Base-by-base conservation (phyloP, 1,140 invertebrate genomes). In the Eupeodes corollae region DNA sequence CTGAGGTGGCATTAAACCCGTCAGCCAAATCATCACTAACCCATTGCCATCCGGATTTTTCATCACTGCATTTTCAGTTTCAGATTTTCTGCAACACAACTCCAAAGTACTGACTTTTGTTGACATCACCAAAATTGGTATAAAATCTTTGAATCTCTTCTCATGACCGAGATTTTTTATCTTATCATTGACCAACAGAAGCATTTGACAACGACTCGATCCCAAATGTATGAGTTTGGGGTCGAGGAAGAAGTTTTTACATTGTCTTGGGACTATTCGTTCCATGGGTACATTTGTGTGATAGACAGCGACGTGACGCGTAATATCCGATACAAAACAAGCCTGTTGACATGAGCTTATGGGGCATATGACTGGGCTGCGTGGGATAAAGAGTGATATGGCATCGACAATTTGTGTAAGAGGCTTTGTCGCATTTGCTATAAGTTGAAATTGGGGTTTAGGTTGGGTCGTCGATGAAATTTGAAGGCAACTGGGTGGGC, bases 201-300 rank as follows among this genome's bases (percentile, higher is more conserved):
- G 37, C 48, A 61, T 51, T 8, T 58, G 55, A 21, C 60, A 64
- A 16, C 46, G 57, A 37, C 49, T 46, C n/a, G 21, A 50, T 16
- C 56, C 56, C 19, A 44, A 21, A 10, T 41, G n/a, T 1, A 41
- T 44, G 16, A 51, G n/a, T 5, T 39, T 50, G 9, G 50, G 34
- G 35, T 63, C 57, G 31, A 64, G 35, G 14, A 56, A 59, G 39
- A 64, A 61, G 15, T 61, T 61, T 49, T 59, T 63, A 1, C 50
- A 45, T 30, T 55, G 41, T 6, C 48, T 13, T 0, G 51, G 37
- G 0, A 6, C 6, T 12, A 59, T 54, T 16, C 54, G 55, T 26
- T 64, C 61, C 49, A 61, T 52, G 13, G 54, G 45, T 31, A 64
- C n/a, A 2, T 46, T 6, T 2, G 39, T 46, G 42, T 64, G 61